Evolutionary conservation across 1,140 invertebrate genomes (phyloP).

Genomic region (Drosophila lacertosa): DNA sequence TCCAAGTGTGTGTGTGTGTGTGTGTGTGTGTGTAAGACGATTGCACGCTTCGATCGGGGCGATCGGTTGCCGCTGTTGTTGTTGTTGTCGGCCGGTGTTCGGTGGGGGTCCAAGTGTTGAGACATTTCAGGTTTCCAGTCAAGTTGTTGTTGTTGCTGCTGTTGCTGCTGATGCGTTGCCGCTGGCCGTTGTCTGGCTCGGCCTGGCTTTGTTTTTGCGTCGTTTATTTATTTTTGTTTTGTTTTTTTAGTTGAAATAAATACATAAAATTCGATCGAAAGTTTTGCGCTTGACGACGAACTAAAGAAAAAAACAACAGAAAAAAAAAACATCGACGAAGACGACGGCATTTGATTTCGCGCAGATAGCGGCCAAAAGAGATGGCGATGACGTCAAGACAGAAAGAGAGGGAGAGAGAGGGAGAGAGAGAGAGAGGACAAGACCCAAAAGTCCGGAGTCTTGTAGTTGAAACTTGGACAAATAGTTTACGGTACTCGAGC

Average conservation of each 20-base stretch:
- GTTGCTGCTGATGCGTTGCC: slow-evolving; percentile 71
- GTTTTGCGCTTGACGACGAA: slow-evolving; percentile 72
- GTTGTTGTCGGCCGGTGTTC: slow-evolving; percentile 51
- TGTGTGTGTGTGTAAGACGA: slow-evolving; percentile 58
- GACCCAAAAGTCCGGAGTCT: slow-evolving; percentile 33
- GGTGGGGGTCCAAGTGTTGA: slow-evolving; percentile 79
- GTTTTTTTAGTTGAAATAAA: slow-evolving; percentile 61
- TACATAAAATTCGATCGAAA: slow-evolving; percentile 79
- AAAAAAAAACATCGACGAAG: slow-evolving; percentile 3
- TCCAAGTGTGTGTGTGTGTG: slow-evolving; percentile 18
- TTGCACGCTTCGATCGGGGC: slow-evolving; percentile 73
- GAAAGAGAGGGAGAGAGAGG: background rate
- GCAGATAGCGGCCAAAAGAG: slow-evolving; percentile 54
- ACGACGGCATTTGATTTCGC: slow-evolving; percentile 77
- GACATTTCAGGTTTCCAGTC: slow-evolving; percentile 75
- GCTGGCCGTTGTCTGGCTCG: slow-evolving; percentile 69
- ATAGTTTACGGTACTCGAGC: slow-evolving; percentile 75
- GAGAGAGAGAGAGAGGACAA: background rate
- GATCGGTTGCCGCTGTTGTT: slow-evolving; percentile 63
- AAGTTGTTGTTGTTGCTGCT: slow-evolving; percentile 46
- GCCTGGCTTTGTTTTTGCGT: slow-evolving; percentile 56
- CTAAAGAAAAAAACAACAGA: slow-evolving; percentile 10
- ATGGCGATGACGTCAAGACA: slow-evolving; percentile 64
- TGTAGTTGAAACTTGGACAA: slow-evolving; percentile 74
- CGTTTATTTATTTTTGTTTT: slow-evolving; percentile 62